phyloP scores from a whole-genome alignment of 2,797 vertebrate species.

The Gouania willdenowi region DNA sequence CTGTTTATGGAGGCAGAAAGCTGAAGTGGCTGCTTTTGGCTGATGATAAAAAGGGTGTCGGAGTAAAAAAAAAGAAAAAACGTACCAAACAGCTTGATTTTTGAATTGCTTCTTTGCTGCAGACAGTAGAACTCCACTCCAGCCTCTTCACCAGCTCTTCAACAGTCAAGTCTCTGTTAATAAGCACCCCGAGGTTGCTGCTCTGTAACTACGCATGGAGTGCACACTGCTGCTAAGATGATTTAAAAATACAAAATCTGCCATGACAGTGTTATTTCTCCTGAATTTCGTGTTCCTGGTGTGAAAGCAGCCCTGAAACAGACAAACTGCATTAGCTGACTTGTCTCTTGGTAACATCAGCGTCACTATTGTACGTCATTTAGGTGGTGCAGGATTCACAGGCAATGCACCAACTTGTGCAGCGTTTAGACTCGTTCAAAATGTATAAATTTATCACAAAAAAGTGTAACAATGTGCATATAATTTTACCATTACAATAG shows the following conservation, averaged over 20 bases:
- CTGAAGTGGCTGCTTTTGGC: too few species aligned
- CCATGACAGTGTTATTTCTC: slow-evolving; percentile 22
- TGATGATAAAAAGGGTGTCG: slow-evolving; percentile 3
- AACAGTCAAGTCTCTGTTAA: slow-evolving; percentile 49
- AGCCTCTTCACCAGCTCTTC: slow-evolving; percentile 31
- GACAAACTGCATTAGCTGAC: slow-evolving; percentile 10
- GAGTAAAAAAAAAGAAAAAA: neutral
- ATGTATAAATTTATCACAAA: too few species aligned
- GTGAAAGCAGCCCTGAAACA: slow-evolving; percentile 12
- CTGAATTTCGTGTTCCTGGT: slow-evolving; percentile 3
- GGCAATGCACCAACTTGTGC: neutral
- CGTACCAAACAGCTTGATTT: slow-evolving; percentile 12
- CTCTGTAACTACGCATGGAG: slow-evolving; percentile 24
- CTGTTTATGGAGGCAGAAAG: slow-evolving; percentile 1
- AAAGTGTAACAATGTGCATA: too few species aligned
- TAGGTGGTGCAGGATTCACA: slow-evolving; percentile 9
- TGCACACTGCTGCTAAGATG: slow-evolving; percentile 18
- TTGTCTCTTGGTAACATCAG: slow-evolving; percentile 15
- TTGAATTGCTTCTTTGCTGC: slow-evolving; percentile 22
- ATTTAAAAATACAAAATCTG: slow-evolving; percentile 37
- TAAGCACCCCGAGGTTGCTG: slow-evolving; percentile 34
- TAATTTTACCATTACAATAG: too few species aligned
- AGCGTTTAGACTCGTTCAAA: too few species aligned
- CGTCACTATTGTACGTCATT: slow-evolving; percentile 2
- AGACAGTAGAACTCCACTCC: slow-evolving; percentile 21